Base-by-base conservation (phyloP, 2,797 vertebrate genomes). In the Neosalanx taihuensis region DNA sequence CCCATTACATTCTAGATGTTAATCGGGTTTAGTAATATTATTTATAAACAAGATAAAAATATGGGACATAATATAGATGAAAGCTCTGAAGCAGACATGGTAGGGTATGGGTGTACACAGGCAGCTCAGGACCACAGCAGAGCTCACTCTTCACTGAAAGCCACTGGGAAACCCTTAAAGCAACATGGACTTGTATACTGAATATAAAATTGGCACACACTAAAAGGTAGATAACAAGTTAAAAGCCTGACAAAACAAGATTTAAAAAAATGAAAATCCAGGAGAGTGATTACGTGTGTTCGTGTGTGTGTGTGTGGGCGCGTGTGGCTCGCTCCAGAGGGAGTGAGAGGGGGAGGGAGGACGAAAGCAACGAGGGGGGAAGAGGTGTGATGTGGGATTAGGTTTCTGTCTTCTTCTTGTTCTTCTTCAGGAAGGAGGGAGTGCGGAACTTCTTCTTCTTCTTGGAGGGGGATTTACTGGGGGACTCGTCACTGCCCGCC, bases 361-460 rank as follows among this genome's bases (percentile, higher is more conserved):
- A 71, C 53, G 41, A 79, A 79, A 63, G 67, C 49, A 18, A 12
- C 15, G 7, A 29, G 75, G 72, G 26, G 26, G 6, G 13, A 10
- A 3, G 23, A 18, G 13, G 17, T 13, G 49, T 3, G 49, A 18
- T 18, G 49, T 13, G 51, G 9, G 6, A 79, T 92, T 95, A 98
- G 81, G 94, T 91, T 64, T 98, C 97, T 12, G 94, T 90, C 94
- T 96, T 98, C 93, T 97, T 99, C 88, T 99, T 99, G 94, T 94
- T 98, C 91, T 99, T 99, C 94, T 98, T 99, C 74, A 99, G 89
- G 91, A 99, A 99, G 84, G 97, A 99, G 68, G 98, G 98, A 67
- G 98, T 99, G 81, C 98, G 98, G 88, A 99, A 99, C 85, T 99
- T 99, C 92, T 99, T 99, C 94, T 99, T 99, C 94, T 99, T 99